Conservation (phyloP, 1,140 invertebrate species). For the Eumaeus atala region DNA sequence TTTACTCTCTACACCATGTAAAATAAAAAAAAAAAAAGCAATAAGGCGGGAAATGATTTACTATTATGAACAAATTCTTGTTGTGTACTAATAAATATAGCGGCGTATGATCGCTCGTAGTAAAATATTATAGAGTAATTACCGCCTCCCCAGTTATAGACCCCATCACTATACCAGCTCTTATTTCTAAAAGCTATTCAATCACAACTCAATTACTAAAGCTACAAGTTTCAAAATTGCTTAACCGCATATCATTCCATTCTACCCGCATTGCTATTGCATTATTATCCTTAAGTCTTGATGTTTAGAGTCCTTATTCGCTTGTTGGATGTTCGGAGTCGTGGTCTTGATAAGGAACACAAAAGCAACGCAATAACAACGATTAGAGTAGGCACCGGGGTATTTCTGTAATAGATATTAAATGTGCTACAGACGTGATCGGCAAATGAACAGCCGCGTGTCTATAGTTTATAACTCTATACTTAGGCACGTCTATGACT, state of each 20-base stretch:
- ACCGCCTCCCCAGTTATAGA: not conserved
- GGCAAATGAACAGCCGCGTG: constrained; percentile 3
- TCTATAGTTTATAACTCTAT: not conserved
- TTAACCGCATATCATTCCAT: constrained; percentile 1
- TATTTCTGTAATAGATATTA: constrained; percentile 10
- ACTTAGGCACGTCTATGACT: too few relatives aligned
- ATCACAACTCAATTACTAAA: not conserved
- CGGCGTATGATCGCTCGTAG: not conserved
- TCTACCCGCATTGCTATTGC: not conserved
- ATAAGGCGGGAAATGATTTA: too few relatives aligned
- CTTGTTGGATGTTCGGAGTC: not conserved
- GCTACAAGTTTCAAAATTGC: constrained; percentile 5
- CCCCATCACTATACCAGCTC: not conserved
- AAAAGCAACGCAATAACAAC: not conserved
- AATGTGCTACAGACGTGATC: not conserved
- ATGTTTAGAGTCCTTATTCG: not conserved
- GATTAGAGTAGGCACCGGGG: constrained; percentile 6
- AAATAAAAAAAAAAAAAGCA: too few relatives aligned
- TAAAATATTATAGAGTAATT: constrained; percentile 2
- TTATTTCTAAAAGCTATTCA: not conserved
- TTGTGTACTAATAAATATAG: too few relatives aligned
- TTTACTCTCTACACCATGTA: too few relatives aligned
- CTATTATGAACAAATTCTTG: too few relatives aligned
- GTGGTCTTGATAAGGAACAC: not conserved
- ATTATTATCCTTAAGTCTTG: not conserved